Base-by-base conservation (phyloP, 2,113 vertebrate species). In the Cheilinus undulatus region DNA sequence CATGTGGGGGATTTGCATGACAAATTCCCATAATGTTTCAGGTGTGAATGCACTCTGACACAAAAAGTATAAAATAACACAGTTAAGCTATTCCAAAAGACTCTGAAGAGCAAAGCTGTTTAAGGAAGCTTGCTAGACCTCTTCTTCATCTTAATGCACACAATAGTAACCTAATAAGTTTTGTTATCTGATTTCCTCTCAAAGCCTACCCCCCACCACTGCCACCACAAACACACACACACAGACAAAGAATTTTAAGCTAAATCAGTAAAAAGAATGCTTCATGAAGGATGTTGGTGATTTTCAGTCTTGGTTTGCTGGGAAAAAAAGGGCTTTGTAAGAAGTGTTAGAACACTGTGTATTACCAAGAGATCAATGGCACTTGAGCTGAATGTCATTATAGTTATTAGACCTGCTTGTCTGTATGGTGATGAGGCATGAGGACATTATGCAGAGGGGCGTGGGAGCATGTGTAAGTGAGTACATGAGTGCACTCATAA, bases 301-400 rank as follows among this genome's bases (percentile, higher is more conserved):
- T 69, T 70, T 71, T 67, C 62, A 62, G 75, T 72, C 30, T 54
- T 57, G 46, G 84, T 76, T 64, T 57, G 60, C 46, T 10, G 26
- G 14, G 38, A 63, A 69, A 60, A 81, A 76, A 32, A 40, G 42
- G 42, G 42, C 19, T 17, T 45, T 45, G 42, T 45, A 45, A 45
- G 42, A 7, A 45, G 50, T 64, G 68, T 58, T 73, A 61, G 63
- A 28, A 65, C 40, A 40, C 70, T 49, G 76, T 76, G 69, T 82
- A 76, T 88, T 88, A 78, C 58, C 69, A 36, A 69, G 72, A 77
- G 82, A 90, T 89, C 90, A 89, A 89, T 88, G 87, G 82, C 82
- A 88, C 87, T 88, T 80, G 80, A 87, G 80, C 71, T 83, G 76
- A 88, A 90, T 87, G 82, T 80, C 84, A 87, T 91, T 88, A 86